These are phyloP conservation scores for Bactericera cockerelli DNA, from an alignment of 1,140 invertebrate genomes.

Conservation along the genomic window DNA sequence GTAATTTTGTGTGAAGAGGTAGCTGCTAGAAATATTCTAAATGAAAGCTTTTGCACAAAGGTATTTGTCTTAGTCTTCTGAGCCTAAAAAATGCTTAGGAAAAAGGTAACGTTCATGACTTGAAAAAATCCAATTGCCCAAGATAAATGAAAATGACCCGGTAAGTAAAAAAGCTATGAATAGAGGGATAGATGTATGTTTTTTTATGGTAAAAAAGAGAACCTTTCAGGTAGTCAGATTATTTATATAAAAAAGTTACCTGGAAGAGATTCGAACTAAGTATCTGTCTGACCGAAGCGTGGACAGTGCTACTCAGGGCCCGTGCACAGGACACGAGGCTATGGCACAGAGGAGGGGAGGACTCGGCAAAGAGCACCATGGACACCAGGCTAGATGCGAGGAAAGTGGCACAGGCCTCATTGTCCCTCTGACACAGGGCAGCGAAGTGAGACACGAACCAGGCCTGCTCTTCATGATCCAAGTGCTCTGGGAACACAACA, in stretches of 20 bases:
- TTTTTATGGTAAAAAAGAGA: too few species aligned
- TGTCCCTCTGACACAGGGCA: neutral
- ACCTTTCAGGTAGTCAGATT: too few species aligned
- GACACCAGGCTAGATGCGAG: neutral
- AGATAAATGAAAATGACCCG: too few species aligned
- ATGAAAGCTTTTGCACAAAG: too few species aligned
- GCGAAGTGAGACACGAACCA: constrained; percentile 2
- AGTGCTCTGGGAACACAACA: neutral
- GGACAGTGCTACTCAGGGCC: neutral
- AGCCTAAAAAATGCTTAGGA: too few species aligned
- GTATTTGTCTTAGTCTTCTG: too few species aligned
- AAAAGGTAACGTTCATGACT: too few species aligned
- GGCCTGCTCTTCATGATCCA: neutral
- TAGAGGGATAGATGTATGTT: too few species aligned
- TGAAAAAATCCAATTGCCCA: too few species aligned
- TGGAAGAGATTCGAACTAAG: neutral
- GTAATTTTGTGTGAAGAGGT: too few species aligned
- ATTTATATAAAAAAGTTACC: neutral
- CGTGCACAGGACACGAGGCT: neutral
- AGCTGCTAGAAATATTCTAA: too few species aligned
- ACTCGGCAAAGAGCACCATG: constrained; percentile 4
- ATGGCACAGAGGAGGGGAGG: neutral
- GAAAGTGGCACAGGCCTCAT: neutral
- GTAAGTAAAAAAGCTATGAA: too few species aligned
- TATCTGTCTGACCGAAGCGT: neutral